Evolutionary conservation across 2,888 invertebrate species (phyloP), one percentile per base, ranked within the genome.

Genomic region (Heliconius charithonia): DNA sequence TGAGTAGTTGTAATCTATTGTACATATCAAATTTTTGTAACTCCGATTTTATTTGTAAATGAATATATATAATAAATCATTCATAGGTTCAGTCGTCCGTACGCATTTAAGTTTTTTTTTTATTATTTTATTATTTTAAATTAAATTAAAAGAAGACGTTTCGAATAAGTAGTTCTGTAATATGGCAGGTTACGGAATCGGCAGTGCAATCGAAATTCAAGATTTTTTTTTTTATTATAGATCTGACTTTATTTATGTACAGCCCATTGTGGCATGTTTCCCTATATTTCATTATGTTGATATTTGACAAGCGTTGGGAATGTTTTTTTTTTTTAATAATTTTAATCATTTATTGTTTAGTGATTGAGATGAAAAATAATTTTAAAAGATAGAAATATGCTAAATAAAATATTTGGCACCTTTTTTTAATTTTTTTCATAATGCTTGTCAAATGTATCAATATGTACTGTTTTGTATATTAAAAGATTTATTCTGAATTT

Each of bases 1-100:
- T 80, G 76, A 79, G 75, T 81, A 82, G 82, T 59, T 83, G 83
- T 88, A 87, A 87, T 85, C 83, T 88, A 86, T 85, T 93, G 93
- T 93, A 94, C 94, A 94, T 94, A 94, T 94, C 94, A 94, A 79
- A 79, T 37, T 80, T 82, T 82, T 92, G 84, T 88, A 89, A 88
- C 86, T 87, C 83, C 79, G 86, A 85, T 74, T 65, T 74, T 74
- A 74, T 65, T 65, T 74, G 32, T 74, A 74, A 65, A 74, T 65
- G 37, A 65, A 74, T 69, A 75, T 45, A 63, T 75, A 67, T 22
- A 25, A 62, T 75, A 59, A 37, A 63, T 75, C 27, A 9, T 72
- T 59, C n/a, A 37, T 72, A n/a, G 56, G 19, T 72, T 56, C 59
- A 59, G 37, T 75, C 71, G 75, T 77, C 77, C 78, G 73, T 79